Evolutionary conservation across 2,797 vertebrate genomes (phyloP), one percentile per base, ranked within the genome.

Genomic region (Ispidina lecontei): DNA sequence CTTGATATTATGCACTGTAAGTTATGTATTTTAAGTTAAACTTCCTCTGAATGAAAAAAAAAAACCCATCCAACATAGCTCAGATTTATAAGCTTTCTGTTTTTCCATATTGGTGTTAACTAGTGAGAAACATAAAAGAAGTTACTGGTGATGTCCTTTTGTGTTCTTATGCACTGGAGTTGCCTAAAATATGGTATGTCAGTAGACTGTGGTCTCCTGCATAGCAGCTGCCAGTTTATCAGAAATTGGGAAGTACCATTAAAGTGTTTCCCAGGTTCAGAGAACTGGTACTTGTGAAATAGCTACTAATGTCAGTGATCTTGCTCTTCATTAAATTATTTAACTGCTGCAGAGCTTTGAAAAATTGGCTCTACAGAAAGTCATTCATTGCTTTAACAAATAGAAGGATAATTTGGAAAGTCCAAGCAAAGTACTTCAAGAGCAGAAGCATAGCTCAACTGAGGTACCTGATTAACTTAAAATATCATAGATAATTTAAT

Each of bases 1-100:
- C 11, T 43, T 54, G 28, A 52, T 55, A 28, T 54, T 84, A 72
- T 68, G 12, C 10, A 9, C 7, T 0, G 0, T 21, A 46, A 6
- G 5, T 62, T 75, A 6, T 49, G 25, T 44, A 51, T 28, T 14
- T 72, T 63, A 19, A 82, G 31, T 3, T 37, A 12, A n/a, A 7
- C 7, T 62, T 56, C 7, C 5, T 83, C 46, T 22, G 22, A 70
- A 39, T 43, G 3, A 28, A 59, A 67, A 51, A 67, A 67, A 35
- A 63, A 58, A 43, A 70, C 37, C 1, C 4, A 13, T 39, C 18
- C 11, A 52, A 23, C 10, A 14, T 8, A 37, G 14, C 23, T 26
- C 2, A 22, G 4, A 14, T 68, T 47, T 49, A 17, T 63, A 52
- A 35, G 5, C 4, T 35, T 55, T 43, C 2, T 21, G 17, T 72